Percentiles rank a stretch among this genome's conserved stretches.
Evolutionary conservation across 2,888 invertebrate species (phyloP).

Genomic region (Patella depressa): DNA sequence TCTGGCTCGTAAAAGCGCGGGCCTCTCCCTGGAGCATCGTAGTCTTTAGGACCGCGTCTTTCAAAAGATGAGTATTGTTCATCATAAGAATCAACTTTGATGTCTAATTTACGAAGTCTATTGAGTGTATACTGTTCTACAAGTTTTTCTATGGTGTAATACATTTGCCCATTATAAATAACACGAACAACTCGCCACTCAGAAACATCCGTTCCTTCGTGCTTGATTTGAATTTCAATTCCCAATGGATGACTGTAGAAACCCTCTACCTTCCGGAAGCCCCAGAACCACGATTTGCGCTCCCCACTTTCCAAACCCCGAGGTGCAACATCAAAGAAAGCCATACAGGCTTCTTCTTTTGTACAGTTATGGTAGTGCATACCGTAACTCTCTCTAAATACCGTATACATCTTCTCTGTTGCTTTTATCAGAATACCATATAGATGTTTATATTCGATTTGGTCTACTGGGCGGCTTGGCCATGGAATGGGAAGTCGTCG

Average conservation of each 20-base stretch:
- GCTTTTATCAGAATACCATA: slow-evolving; percentile 40
- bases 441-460: slow-evolving; percentile 50
- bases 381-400: slow-evolving; percentile 54
- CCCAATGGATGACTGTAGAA: slow-evolving; percentile 60
- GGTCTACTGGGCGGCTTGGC: slow-evolving; percentile 49
- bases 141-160: slow-evolving; percentile 49
- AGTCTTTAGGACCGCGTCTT: slow-evolving; percentile 44
- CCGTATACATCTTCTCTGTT: slow-evolving; percentile 41
- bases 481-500: slow-evolving; percentile 54
- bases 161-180: slow-evolving; percentile 57
- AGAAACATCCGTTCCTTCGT: slow-evolving; percentile 43
- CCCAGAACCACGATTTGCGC: slow-evolving; percentile 56
- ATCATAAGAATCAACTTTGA: slow-evolving; percentile 33
- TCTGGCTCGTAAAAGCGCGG: slow-evolving; percentile 58
- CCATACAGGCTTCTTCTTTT: slow-evolving; percentile 45
- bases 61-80: slow-evolving; percentile 49
- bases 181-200: slow-evolving; percentile 54
- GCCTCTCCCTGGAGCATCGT: slow-evolving; percentile 48
- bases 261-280: slow-evolving; percentile 58
- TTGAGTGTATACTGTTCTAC: slow-evolving; percentile 38
- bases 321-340: slow-evolving; percentile 55
- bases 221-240: slow-evolving; percentile 58
- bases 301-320: slow-evolving; percentile 51
- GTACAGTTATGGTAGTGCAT: slow-evolving; percentile 58
- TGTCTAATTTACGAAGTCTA: slow-evolving; percentile 19